Evolutionary conservation across 2,888 invertebrate genomes (phyloP).

Genomic region (Patella depressa): DNA sequence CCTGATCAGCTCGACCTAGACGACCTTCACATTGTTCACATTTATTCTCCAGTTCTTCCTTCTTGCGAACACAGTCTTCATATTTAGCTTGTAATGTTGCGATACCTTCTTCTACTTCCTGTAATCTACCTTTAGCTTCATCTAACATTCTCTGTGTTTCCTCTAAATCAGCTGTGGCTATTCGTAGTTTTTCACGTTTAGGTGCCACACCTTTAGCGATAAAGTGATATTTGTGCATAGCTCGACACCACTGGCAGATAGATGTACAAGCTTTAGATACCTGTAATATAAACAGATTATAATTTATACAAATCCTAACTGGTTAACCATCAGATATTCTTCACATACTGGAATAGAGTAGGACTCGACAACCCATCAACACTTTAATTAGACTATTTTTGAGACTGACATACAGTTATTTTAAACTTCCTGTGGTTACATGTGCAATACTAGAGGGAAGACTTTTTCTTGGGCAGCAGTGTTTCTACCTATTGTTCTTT

Average conservation of each 20-base stretch:
- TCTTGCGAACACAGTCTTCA: constrained; percentile 70
- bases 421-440: no score
- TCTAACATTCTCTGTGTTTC: constrained; percentile 68
- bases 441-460: no score
- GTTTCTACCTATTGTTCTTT: no score
- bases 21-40: constrained; percentile 69
- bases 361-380: no score
- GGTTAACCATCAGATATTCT: no score
- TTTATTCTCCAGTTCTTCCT: constrained; percentile 71
- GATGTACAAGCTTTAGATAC: constrained; percentile 86
- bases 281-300: constrained; percentile 64
- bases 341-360: no score
- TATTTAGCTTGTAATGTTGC: constrained; percentile 70
- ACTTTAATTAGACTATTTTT: no score
- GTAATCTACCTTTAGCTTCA: constrained; percentile 65
- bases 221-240: constrained; percentile 73
- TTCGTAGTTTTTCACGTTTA: constrained; percentile 67
- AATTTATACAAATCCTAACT: no score
- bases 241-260: constrained; percentile 84
- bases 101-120: constrained; percentile 70
- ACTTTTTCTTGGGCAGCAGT: no score
- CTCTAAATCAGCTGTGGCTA: constrained; percentile 68
- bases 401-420: no score
- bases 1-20: constrained; percentile 71
- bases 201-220: constrained; percentile 71